Evolutionary conservation across 2,888 invertebrate genomes (phyloP).

Genomic region (Barypeithes pellucidus): DNA sequence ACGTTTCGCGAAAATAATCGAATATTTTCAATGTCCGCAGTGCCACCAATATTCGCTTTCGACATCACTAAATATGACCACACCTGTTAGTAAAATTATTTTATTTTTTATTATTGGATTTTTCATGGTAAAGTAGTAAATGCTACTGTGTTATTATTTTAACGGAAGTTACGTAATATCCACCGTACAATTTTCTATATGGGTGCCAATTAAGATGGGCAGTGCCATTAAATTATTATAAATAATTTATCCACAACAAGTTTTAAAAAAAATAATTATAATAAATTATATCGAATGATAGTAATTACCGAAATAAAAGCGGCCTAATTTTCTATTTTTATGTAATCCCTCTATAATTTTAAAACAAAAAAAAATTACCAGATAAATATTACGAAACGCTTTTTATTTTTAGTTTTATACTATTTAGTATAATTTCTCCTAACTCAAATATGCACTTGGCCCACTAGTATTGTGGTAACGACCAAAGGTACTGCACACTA

Average conservation of each 20-base stretch:
- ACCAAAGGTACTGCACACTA: too few relatives aligned
- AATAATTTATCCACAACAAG: constrained; percentile 30
- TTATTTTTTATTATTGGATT: background rate
- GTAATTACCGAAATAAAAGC: constrained; percentile 23
- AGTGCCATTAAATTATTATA: constrained; percentile 38
- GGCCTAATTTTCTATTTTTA: constrained; percentile 20
- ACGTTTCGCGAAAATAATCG: too few relatives aligned
- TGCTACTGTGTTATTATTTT: constrained; percentile 8
- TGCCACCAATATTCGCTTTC: too few relatives aligned
- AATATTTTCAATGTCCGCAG: too few relatives aligned
- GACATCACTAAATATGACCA: too few relatives aligned
- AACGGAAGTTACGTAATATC: constrained; percentile 29
- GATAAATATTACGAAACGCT: background rate
- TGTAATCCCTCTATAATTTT: constrained; percentile 13
- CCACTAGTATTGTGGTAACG: too few relatives aligned
- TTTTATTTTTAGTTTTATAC: background rate
- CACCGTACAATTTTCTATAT: constrained; percentile 30
- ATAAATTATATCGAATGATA: constrained; percentile 31
- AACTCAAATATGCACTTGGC: too few relatives aligned
- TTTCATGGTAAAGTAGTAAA: constrained; percentile 1
- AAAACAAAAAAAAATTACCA: constrained; percentile 1
- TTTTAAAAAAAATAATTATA: constrained; percentile 31
- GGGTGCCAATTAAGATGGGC: constrained; percentile 30
- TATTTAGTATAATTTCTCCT: too few relatives aligned
- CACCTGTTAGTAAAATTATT: background rate